Evolutionary conservation across 1,140 invertebrate genomes (phyloP).

Genomic region (Lineus longissimus): DNA sequence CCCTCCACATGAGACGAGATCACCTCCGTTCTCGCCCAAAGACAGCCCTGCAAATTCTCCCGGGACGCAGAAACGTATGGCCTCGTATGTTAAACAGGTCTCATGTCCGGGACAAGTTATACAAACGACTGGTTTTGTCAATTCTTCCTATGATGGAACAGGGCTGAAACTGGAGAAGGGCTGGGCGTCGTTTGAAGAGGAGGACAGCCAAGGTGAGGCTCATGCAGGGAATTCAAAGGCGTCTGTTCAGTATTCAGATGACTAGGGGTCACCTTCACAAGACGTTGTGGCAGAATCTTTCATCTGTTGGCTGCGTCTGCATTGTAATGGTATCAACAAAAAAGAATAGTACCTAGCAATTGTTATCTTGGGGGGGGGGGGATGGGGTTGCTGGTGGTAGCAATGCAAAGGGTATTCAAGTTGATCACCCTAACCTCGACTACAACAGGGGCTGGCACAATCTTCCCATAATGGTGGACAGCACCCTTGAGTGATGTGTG

Average conservation of each 20-base stretch:
- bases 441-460: no score
- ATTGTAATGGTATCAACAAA: no score
- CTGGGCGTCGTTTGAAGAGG: slow-evolving; percentile 50
- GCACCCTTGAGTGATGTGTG: no score
- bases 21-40: slow-evolving; percentile 32
- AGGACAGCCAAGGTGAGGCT: slow-evolving; percentile 43
- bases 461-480: no score
- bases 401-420: no score
- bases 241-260: neutral
- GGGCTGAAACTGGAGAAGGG: slow-evolving; percentile 16
- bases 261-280: no score
- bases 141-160: slow-evolving; percentile 1
- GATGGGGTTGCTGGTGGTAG: no score
- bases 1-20: slow-evolving; percentile 32
- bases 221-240: neutral
- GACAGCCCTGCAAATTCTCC: slow-evolving; percentile 36
- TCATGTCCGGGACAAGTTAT: neutral
- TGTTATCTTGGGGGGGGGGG: no score
- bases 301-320: no score
- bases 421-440: no score
- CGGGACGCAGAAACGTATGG: neutral
- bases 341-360: no score
- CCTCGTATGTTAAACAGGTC: neutral
- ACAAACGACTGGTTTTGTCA: neutral
- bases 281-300: no score